Percentiles rank a stretch among this genome's conserved stretches.
These are phyloP conservation scores for Hipparchia sbordonii DNA, from an alignment of 2,888 invertebrate species.

Conservation along the genomic window DNA sequence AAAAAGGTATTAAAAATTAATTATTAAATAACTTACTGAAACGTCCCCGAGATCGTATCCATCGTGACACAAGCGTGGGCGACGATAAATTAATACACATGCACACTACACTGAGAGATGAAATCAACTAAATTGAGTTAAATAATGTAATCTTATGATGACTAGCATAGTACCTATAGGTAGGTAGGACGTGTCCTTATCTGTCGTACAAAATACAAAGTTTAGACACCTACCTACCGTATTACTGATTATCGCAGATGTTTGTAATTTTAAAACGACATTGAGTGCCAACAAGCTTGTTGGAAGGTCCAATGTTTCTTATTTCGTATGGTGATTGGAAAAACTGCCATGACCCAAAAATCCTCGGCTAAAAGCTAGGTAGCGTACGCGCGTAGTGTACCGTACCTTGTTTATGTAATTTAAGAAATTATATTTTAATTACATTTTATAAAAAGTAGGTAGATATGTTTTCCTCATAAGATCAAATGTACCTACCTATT, in stretches of 20 bases:
- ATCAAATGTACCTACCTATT: too few species aligned
- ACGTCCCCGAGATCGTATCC: slow-evolving; percentile 30
- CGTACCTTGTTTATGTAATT: too few species aligned
- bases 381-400: too few species aligned
- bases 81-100: slow-evolving; percentile 13
- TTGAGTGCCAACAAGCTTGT: neutral
- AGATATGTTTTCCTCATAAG: too few species aligned
- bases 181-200: slow-evolving; percentile 18
- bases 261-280: neutral
- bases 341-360: neutral
- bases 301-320: neutral
- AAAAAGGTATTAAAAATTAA: neutral
- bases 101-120: slow-evolving; percentile 21
- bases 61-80: slow-evolving; percentile 28
- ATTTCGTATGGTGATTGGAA: neutral
- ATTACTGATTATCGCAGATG: neutral
- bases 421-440: too few species aligned
- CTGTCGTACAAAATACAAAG: slow-evolving; percentile 15
- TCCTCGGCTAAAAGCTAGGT: too few species aligned
- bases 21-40: slow-evolving; percentile 37
- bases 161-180: neutral
- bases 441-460: too few species aligned
- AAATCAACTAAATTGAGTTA: slow-evolving; percentile 32
- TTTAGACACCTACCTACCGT: slow-evolving; percentile 4
- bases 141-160: slow-evolving; percentile 14